Conservation (phyloP, 2,888 invertebrate species). For the Atherix ibis region DNA sequence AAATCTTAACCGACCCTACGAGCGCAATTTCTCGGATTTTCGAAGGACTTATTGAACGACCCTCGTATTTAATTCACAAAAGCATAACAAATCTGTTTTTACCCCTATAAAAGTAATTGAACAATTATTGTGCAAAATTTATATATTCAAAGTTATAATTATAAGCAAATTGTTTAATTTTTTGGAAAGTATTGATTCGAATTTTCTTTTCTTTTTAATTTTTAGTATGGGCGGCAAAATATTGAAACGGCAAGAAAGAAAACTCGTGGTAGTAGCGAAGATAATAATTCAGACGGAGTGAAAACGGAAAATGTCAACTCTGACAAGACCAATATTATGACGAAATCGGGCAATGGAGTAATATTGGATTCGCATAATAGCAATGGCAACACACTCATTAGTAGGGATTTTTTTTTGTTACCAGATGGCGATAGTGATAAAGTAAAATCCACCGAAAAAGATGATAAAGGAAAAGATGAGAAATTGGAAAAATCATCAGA, state of each 20-base stretch:
- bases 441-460: conserved; percentile 7
- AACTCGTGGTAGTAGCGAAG: conserved; percentile 23
- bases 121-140: too few relatives aligned
- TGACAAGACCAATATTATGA: conserved; percentile 7
- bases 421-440: conserved; percentile 36
- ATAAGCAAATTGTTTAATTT: too few relatives aligned
- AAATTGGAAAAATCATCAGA: neutral
- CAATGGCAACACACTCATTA: conserved; percentile 48
- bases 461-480: conserved; percentile 4
- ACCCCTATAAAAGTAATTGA: too few relatives aligned
- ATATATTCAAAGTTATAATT: too few relatives aligned
- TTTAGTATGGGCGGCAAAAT: conserved; percentile 69
- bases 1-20: too few relatives aligned
- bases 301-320: conserved; percentile 30
- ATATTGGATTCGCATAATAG: conserved; percentile 4
- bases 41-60: too few relatives aligned
- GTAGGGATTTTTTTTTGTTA: conserved; percentile 53
- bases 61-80: too few relatives aligned
- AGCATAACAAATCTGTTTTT: too few relatives aligned
- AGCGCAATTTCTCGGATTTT: too few relatives aligned
- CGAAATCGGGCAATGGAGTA: conserved; percentile 9
- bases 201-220: too few relatives aligned
- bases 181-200: too few relatives aligned
- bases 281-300: conserved; percentile 28
- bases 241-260: conserved; percentile 50